A percentile compares a stretch with the other conserved stretches of the same genome.
Evolutionary conservation across 2,113 vertebrate species (phyloP).

Genomic region (Vimba vimba): DNA sequence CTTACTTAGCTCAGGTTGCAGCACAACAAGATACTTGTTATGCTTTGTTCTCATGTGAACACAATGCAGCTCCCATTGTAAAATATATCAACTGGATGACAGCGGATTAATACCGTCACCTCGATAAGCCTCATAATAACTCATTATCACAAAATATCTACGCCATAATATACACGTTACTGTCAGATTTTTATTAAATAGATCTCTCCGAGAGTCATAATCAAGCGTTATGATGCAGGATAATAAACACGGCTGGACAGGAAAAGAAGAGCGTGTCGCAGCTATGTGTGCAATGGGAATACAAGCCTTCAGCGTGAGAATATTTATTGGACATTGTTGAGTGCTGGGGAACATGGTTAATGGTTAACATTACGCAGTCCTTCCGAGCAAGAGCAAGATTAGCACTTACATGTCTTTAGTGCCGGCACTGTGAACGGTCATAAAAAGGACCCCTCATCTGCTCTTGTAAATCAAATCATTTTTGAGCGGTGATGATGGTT

Average conservation of each 20-base stretch:
- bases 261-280: conserved; percentile 25
- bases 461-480: conserved; percentile 61
- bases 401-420: conserved; percentile 52
- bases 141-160: conserved; percentile 36
- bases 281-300: conserved; percentile 41
- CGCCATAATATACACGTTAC: conserved; percentile 46
- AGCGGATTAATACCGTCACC: not conserved
- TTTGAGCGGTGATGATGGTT: conserved; percentile 58
- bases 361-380: conserved; percentile 48
- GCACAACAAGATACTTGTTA: not conserved
- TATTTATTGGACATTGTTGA: conserved; percentile 58
- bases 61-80: not conserved
- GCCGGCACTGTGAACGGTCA: conserved; percentile 18
- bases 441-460: conserved; percentile 41
- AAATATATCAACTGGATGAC: not conserved
- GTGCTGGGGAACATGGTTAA: conserved; percentile 47
- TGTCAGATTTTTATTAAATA: conserved; percentile 45
- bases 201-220: conserved; percentile 45
- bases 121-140: conserved; percentile 22
- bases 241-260: conserved; percentile 50
- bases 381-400: conserved; percentile 52
- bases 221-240: conserved; percentile 42
- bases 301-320: conserved; percentile 41
- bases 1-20: conserved; percentile 2
- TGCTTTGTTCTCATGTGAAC: not conserved